Conservation (phyloP, 2,113 vertebrate genomes). For the Melozone crissalis region DNA sequence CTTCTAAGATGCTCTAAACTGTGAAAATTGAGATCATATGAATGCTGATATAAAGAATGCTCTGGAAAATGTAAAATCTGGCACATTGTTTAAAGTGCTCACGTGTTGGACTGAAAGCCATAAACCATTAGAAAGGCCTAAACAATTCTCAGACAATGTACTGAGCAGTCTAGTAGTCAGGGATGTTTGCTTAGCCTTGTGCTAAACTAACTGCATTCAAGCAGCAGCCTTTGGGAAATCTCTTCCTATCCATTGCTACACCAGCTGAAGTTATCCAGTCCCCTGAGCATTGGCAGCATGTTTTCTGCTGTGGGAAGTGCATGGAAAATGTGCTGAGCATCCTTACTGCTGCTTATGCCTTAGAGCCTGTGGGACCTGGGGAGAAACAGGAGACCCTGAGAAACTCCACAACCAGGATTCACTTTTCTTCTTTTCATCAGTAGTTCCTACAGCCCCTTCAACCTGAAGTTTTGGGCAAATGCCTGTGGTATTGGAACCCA, state of each 20-base stretch:
- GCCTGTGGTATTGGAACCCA: rapidly evolving
- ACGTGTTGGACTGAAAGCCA: background rate
- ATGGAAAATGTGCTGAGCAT: background rate
- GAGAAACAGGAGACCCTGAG: background rate
- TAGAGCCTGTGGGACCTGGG: background rate
- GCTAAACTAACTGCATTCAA: background rate
- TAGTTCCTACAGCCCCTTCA: background rate
- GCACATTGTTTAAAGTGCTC: background rate
- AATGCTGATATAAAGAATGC: no score
- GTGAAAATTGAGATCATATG: background rate
- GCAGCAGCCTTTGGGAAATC: background rate
- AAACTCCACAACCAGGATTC: background rate
- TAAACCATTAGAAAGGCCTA: background rate
- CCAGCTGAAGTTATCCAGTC: background rate
- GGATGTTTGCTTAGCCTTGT: background rate
- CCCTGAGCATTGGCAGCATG: background rate
- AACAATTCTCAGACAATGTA: background rate
- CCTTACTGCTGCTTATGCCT: background rate
- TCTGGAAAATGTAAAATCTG: background rate
- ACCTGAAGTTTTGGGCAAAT: background rate
- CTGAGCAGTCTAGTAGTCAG: background rate
- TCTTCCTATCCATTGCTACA: background rate
- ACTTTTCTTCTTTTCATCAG: background rate
- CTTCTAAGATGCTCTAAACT: background rate
- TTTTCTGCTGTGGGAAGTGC: background rate